A percentile compares a stretch with the other conserved stretches of the same genome.
These are phyloP conservation scores for Pempheris klunzingeri DNA, from an alignment of 2,797 vertebrate genomes.

Conservation along the genomic window DNA sequence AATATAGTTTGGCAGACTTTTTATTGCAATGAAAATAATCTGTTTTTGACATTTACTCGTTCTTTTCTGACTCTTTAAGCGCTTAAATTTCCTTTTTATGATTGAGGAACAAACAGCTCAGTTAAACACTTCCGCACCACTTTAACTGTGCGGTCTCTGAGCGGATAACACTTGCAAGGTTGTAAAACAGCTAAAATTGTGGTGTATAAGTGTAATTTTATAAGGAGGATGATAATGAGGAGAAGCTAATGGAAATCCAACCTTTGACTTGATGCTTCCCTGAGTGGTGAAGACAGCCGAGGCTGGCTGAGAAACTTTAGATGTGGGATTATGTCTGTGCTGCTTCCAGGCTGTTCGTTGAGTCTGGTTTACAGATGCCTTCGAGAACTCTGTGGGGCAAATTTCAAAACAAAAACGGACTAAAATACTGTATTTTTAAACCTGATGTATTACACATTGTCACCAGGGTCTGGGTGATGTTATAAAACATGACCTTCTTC, in stretches of 20 bases:
- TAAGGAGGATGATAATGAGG: background rate
- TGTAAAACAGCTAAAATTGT: too few species aligned
- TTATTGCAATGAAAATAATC: background rate
- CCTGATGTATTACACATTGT: constrained; percentile 3
- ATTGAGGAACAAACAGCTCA: too few species aligned
- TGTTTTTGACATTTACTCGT: background rate
- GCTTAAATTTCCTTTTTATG: background rate
- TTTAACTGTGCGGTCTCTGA: too few species aligned
- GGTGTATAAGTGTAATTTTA: too few species aligned
- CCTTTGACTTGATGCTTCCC: constrained; percentile 39
- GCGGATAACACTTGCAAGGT: too few species aligned
- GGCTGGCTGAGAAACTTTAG: constrained; percentile 49
- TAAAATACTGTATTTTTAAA: constrained; percentile 6
- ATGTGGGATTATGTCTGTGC: constrained; percentile 55
- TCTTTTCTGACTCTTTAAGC: background rate
- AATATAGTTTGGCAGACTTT: background rate
- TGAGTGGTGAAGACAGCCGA: constrained; percentile 34
- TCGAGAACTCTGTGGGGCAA: constrained; percentile 11
- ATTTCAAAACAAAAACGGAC: constrained; percentile 42
- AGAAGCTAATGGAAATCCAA: constrained; percentile 32
- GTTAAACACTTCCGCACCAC: too few species aligned
- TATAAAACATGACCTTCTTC: background rate
- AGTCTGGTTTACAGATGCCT: constrained; percentile 40
- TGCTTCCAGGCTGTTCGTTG: constrained; percentile 39
- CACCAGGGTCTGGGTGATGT: background rate